These are phyloP conservation scores for Leptoteleia sp. DNA, from an alignment of 1,140 invertebrate genomes.

Conservation along the genomic window DNA sequence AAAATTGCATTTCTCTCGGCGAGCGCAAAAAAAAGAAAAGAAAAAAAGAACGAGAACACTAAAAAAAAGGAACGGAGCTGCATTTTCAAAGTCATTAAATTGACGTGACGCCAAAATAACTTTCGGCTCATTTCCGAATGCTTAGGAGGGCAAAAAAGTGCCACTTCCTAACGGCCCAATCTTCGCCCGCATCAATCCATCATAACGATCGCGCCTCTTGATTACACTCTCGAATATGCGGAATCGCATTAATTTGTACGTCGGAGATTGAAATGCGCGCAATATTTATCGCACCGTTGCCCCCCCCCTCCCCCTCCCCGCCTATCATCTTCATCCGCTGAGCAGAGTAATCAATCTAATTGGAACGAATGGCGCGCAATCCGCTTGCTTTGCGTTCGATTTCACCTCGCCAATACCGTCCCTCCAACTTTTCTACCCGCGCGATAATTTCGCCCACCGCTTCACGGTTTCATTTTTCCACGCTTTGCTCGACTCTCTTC, in stretches of 20 bases:
- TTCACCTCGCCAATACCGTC: conserved; percentile 25
- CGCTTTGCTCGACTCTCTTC: too few species aligned
- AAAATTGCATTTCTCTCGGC: conserved; percentile 62
- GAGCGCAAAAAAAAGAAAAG: conserved; percentile 44
- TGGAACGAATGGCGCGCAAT: conserved; percentile 30
- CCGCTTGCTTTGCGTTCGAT: conserved; percentile 31
- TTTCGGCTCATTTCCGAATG: conserved; percentile 49
- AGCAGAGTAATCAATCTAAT: conserved; percentile 54
- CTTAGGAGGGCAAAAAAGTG: conserved; percentile 34
- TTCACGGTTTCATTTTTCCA: too few species aligned
- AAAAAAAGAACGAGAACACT: too few species aligned
- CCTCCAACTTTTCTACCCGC: too few species aligned
- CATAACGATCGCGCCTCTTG: conserved; percentile 33
- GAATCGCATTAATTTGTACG: conserved; percentile 15
- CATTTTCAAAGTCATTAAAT: conserved; percentile 62
- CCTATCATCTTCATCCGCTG: conserved; percentile 23
- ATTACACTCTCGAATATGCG: conserved; percentile 24
- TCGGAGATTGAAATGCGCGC: conserved; percentile 23
- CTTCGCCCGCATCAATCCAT: conserved; percentile 34
- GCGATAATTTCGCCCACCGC: too few species aligned
- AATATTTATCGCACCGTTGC: conserved; percentile 26
- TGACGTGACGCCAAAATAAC: conserved; percentile 54
- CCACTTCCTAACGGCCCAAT: conserved; percentile 15
- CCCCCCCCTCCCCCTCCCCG: too few species aligned
- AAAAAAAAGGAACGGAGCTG: too few species aligned